Conservation (phyloP, 1,140 invertebrate genomes). For the Drosophila yakuba region DNA sequence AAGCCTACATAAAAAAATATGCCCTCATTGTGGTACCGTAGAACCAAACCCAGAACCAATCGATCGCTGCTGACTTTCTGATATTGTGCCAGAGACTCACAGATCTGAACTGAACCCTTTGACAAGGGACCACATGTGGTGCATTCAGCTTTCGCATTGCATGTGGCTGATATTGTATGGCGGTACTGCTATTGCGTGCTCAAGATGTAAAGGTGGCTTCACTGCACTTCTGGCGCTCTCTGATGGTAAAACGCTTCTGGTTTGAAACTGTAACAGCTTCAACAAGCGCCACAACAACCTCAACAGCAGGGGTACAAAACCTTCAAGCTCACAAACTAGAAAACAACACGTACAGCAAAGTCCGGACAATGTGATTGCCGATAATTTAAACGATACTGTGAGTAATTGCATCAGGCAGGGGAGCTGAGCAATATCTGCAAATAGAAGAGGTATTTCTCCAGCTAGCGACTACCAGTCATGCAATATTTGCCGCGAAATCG, state of each 20-base stretch:
- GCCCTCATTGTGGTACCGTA: neutral
- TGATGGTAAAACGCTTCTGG: constrained; percentile 57
- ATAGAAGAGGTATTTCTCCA: constrained; percentile 23
- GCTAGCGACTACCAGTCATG: constrained; percentile 45
- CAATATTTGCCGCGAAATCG: constrained; percentile 34
- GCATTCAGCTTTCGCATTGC: constrained; percentile 20
- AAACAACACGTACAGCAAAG: constrained; percentile 40
- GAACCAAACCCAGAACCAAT: constrained; percentile 10
- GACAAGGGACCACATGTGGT: constrained; percentile 41
- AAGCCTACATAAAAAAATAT: neutral
- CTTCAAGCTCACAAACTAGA: constrained; percentile 55
- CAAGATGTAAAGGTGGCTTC: constrained; percentile 28
- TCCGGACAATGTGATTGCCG: constrained; percentile 16
- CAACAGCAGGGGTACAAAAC: constrained; percentile 49
- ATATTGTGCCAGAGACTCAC: too few relatives aligned
- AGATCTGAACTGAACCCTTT: constrained; percentile 11
- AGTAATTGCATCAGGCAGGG: constrained; percentile 36
- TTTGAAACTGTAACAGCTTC: constrained; percentile 32
- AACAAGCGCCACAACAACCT: constrained; percentile 33
- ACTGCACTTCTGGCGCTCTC: constrained; percentile 1
- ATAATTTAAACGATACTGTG: constrained; percentile 53
- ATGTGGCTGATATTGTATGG: constrained; percentile 31
- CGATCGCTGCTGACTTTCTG: neutral
- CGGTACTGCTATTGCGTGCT: constrained; percentile 40
- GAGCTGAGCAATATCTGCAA: constrained; percentile 7